Evolutionary conservation across 2,113 vertebrate species (phyloP).

Genomic region (Microtus oregoni): DNA sequence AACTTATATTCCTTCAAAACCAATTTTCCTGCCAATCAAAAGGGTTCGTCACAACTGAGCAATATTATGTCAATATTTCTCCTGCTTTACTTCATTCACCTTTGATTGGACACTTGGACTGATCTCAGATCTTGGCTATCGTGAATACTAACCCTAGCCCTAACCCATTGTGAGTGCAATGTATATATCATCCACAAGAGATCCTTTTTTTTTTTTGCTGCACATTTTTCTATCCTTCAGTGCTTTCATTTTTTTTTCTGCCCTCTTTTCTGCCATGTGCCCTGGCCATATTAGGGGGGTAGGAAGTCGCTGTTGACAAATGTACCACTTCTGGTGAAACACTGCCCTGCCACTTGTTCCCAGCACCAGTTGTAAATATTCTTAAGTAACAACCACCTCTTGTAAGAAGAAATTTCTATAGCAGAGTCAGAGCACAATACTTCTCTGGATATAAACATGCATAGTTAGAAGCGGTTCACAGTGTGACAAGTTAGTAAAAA

Average conservation of each 20-base stretch:
- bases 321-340: background rate
- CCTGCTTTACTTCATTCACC: background rate
- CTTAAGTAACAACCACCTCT: background rate
- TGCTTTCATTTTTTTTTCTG: background rate
- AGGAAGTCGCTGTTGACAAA: background rate
- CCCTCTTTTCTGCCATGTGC: background rate
- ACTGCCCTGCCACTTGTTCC: background rate
- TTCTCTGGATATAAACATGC: background rate
- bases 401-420: background rate
- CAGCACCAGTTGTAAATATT: background rate
- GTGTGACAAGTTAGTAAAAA: background rate
- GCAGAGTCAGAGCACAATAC: background rate
- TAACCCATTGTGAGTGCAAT: background rate
- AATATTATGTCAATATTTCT: background rate
- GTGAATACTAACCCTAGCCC: too few relatives aligned
- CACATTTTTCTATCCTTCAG: background rate
- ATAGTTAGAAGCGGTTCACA: background rate
- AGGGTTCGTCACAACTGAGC: too few relatives aligned
- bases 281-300: background rate
- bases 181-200: background rate
- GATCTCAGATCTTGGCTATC: background rate
- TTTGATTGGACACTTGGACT: background rate
- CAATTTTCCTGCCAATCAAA: background rate
- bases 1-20: background rate
- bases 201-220: background rate